Percentiles rank a stretch among this genome's conserved stretches.
phyloP scores from a whole-genome alignment of 2,888 invertebrate species.

The Tachina fera region DNA sequence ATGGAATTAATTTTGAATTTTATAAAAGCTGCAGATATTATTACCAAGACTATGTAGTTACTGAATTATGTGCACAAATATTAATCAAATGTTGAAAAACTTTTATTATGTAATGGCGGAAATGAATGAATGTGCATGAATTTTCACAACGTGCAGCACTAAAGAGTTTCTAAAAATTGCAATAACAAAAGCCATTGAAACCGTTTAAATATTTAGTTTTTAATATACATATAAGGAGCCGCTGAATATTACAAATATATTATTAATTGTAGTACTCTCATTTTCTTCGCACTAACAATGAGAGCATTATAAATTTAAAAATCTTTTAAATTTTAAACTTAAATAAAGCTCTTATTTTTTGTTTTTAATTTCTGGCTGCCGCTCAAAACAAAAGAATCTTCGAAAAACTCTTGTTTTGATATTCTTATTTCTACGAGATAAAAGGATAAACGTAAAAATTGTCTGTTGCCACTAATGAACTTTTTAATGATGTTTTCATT shows the following conservation, averaged over 20 bases:
- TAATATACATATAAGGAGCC: too few species aligned
- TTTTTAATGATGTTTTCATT: conserved; percentile 40
- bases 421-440: conserved; percentile 47
- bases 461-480: conserved; percentile 47
- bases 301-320: too few species aligned
- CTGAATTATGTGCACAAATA: not conserved
- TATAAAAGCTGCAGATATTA: not conserved
- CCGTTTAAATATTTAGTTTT: too few species aligned
- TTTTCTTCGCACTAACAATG: too few species aligned
- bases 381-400: conserved; percentile 2
- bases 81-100: not conserved
- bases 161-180: too few species aligned
- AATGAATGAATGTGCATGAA: not conserved
- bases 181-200: too few species aligned
- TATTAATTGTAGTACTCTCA: too few species aligned
- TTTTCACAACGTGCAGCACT: too few species aligned
- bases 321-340: not conserved
- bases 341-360: not conserved
- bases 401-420: not conserved
- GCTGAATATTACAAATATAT: too few species aligned
- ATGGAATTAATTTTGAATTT: conserved; percentile 9
- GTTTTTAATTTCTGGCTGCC: not conserved
- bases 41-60: not conserved
- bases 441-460: conserved; percentile 48
- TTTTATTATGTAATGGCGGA: not conserved